Evolutionary conservation across 2,113 vertebrate genomes (phyloP).

Genomic region (Pomatorhinus ruficollis): DNA sequence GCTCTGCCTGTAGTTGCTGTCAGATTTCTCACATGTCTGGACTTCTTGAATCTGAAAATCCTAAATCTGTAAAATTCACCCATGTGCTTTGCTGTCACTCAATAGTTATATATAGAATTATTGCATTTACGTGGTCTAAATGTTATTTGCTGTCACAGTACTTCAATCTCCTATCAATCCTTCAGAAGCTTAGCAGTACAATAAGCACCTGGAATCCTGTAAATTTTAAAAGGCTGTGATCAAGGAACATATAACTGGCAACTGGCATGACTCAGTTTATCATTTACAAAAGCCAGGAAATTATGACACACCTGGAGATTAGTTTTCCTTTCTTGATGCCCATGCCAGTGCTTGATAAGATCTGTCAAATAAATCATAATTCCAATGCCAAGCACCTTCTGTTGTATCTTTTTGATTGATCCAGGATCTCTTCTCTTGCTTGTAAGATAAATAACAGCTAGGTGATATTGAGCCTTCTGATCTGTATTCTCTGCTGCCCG

Average conservation of each 20-base stretch:
- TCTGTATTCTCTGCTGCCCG: not conserved
- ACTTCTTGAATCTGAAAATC: not conserved
- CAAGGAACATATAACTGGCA: not conserved
- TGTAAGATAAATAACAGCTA: not conserved
- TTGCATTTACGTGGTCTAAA: not conserved
- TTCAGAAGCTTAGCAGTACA: not conserved
- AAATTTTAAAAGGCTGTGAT: not conserved
- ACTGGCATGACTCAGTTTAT: not conserved
- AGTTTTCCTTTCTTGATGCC: not conserved
- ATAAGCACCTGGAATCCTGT: not conserved
- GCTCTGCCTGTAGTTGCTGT: not conserved
- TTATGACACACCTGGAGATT: not conserved
- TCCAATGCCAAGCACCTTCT: not conserved
- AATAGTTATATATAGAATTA: not conserved
- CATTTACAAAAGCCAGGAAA: not conserved
- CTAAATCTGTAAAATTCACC: not conserved
- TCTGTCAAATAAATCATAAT: not conserved
- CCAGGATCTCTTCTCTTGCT: not conserved
- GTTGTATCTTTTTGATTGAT: not conserved
- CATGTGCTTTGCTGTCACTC: not conserved
- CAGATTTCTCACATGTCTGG: not conserved
- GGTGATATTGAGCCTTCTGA: not conserved
- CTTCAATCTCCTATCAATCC: not conserved
- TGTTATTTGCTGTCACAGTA: not conserved
- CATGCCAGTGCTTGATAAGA: not conserved